A percentile compares a stretch with the other conserved stretches of the same genome.
Evolutionary conservation across 2,113 vertebrate genomes (phyloP).

Genomic region (Meleagris gallopavo): DNA sequence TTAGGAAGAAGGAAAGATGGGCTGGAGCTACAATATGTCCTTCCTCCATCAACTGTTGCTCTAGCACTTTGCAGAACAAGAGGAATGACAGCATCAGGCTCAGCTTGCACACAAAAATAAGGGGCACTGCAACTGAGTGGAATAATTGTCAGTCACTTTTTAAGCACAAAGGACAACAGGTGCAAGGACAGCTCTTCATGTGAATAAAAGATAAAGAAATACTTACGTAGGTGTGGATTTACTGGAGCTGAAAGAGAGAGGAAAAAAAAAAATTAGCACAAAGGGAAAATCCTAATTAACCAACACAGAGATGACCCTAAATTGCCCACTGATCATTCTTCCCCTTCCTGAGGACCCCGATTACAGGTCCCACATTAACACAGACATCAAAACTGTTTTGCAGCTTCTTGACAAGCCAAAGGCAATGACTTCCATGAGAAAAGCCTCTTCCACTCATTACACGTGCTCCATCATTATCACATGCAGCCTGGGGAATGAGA

Average conservation of each 20-base stretch:
- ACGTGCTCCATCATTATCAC: background rate
- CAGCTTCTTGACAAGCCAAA: background rate
- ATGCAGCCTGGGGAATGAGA: background rate
- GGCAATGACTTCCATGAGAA: background rate
- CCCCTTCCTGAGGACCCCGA: background rate
- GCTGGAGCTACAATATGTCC: background rate
- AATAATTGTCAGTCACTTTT: background rate
- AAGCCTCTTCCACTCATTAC: background rate
- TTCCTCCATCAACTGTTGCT: background rate
- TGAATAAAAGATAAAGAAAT: background rate
- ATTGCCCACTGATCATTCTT: rapidly evolving
- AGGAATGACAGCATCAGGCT: background rate
- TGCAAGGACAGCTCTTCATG: background rate
- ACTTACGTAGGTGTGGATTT: conserved; percentile 84
- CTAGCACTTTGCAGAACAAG: background rate
- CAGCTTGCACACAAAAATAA: background rate
- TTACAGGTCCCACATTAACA: background rate
- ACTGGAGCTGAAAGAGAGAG: conserved; percentile 78
- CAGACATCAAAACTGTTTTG: background rate
- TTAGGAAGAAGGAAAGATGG: too few relatives aligned
- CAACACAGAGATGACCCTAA: background rate
- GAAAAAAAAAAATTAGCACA: conserved; percentile 34
- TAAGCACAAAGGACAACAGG: rapidly evolving
- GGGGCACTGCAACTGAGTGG: too few relatives aligned
- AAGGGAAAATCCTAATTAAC: background rate